Conservation (phyloP, 92 coral and sea anemone genomes). For the Paragorgia papillata region DNA sequence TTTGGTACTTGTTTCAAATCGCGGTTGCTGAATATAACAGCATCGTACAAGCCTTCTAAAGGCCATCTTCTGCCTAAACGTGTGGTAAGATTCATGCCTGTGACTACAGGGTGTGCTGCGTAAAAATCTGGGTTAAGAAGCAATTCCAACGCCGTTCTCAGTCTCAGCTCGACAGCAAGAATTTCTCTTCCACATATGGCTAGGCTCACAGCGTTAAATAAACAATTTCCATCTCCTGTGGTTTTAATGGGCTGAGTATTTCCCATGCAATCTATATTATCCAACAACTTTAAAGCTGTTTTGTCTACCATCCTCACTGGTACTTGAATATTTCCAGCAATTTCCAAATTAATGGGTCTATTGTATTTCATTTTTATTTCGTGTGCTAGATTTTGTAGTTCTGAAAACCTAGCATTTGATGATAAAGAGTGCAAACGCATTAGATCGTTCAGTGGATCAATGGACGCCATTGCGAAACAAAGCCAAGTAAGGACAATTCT, state of each 20-base stretch:
- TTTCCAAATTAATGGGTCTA: constrained; percentile 12
- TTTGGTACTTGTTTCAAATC: too few species aligned
- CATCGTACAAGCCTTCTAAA: too few species aligned
- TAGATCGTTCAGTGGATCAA: too few species aligned
- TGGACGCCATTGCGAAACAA: too few species aligned
- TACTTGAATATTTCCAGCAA: constrained; percentile 19
- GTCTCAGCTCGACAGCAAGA: constrained; percentile 43
- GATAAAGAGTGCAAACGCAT: too few species aligned
- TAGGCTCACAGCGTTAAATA: constrained; percentile 61
- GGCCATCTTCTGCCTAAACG: constrained; percentile 22
- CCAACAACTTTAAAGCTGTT: constrained; percentile 10
- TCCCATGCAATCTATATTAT: neutral
- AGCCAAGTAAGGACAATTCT: too few species aligned
- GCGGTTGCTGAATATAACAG: too few species aligned
- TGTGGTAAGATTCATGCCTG: constrained; percentile 21
- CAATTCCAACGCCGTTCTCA: constrained; percentile 52
- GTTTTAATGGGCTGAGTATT: too few species aligned
- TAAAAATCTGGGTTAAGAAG: constrained; percentile 46
- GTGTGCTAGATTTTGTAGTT: neutral
- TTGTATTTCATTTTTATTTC: too few species aligned
- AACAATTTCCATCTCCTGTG: constrained; percentile 68
- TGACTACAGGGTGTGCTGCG: constrained; percentile 33
- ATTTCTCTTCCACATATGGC: constrained; percentile 46
- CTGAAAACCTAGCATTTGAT: neutral
- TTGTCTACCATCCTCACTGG: constrained; percentile 17